These are phyloP conservation scores for Herpetotheres cachinnans DNA, from an alignment of 2,113 vertebrate genomes.

Conservation along the genomic window DNA sequence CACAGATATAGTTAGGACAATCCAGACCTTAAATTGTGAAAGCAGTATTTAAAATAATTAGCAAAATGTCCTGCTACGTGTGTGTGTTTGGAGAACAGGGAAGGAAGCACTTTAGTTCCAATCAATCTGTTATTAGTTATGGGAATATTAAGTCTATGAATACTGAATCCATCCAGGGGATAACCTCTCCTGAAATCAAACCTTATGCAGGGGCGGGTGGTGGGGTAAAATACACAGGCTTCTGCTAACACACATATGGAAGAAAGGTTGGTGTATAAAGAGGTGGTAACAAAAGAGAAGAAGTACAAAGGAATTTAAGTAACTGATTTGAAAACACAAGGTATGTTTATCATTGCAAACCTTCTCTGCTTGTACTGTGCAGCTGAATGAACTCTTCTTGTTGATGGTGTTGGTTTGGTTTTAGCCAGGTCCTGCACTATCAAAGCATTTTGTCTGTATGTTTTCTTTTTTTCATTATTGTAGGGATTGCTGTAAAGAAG, in stretches of 20 bases:
- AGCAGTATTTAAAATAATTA: background rate
- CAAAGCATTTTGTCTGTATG: background rate
- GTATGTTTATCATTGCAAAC: background rate
- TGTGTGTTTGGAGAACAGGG: fast-evolving
- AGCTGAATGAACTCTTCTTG: background rate
- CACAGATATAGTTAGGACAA: background rate
- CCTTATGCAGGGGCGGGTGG: background rate
- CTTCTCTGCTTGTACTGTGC: background rate
- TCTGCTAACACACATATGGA: background rate
- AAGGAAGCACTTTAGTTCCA: background rate
- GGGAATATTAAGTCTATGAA: background rate
- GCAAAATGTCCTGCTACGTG: fast-evolving
- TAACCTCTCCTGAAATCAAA: background rate
- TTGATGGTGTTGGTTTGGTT: background rate
- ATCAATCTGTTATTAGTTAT: background rate
- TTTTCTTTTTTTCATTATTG: background rate
- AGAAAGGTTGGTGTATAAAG: background rate
- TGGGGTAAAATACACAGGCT: background rate
- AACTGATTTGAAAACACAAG: background rate
- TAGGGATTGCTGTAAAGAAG: background rate
- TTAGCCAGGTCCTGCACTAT: background rate
- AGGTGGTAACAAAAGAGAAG: background rate
- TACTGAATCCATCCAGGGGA: background rate
- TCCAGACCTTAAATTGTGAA: background rate
- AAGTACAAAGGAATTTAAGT: background rate